Conservation (phyloP, 2,797 vertebrate genomes). For the Amblyraja radiata region DNA sequence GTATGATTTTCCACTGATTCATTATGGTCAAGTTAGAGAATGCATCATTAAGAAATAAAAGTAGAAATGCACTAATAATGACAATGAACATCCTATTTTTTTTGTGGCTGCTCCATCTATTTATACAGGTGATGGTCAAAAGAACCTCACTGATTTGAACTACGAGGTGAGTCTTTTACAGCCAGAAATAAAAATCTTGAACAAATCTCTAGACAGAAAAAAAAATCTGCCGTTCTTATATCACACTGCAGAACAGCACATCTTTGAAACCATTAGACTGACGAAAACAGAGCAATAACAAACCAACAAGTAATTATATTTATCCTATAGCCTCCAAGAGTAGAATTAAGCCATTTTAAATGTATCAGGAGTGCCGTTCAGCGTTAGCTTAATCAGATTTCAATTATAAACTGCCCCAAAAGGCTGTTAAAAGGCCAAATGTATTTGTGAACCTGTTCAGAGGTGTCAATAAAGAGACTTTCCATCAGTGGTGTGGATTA, state of each 20-base stretch:
- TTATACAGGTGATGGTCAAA: background rate
- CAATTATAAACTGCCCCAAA: constrained; percentile 1
- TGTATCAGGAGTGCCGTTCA: constrained; percentile 2
- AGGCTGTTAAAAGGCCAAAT: background rate
- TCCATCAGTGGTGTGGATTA: background rate
- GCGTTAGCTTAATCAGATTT: constrained; percentile 11
- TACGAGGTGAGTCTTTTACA: background rate
- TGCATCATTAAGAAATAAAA: background rate
- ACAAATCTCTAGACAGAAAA: background rate
- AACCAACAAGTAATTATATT: constrained; percentile 26
- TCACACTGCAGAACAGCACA: background rate
- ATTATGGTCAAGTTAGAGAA: background rate
- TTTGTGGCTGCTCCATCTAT: background rate
- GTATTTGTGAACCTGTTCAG: background rate
- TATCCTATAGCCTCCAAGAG: background rate
- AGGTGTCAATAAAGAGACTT: background rate
- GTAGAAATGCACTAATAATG: background rate
- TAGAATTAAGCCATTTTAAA: constrained; percentile 10
- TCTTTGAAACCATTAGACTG: constrained; percentile 19
- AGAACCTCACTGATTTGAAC: background rate
- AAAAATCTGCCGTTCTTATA: background rate
- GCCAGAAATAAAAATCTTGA: background rate
- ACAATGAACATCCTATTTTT: background rate
- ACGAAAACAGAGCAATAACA: background rate
- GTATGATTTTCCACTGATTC: background rate